Conservation (phyloP, 1,140 invertebrate species). For the Ceratosolen fusciceps region DNA sequence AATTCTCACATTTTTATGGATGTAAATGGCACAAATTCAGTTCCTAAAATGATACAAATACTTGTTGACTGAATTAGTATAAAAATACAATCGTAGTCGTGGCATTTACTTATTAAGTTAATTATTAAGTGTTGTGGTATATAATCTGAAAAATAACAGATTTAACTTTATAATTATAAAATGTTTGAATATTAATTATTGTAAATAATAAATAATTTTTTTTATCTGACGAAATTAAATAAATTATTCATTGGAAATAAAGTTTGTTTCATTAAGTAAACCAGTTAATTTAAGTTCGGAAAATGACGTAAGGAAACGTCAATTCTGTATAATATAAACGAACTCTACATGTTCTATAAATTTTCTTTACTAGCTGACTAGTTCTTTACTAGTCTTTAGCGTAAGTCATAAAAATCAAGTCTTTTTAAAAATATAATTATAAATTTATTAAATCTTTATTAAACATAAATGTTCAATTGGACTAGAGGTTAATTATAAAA, state of each 20-base stretch:
- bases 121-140: no score
- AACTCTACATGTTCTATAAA: not conserved
- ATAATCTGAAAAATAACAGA: no score
- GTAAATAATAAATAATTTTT: not conserved
- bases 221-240: not conserved
- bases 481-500: no score
- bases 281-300: not conserved
- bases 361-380: conserved; percentile 4
- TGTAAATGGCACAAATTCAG: not conserved
- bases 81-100: conserved; percentile 8
- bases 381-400: not conserved
- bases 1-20: not conserved
- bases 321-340: not conserved
- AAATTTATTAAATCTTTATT: no score
- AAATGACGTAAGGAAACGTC: not conserved
- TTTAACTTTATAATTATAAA: not conserved
- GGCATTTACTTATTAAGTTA: not conserved
- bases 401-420: not conserved
- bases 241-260: not conserved
- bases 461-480: no score
- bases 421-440: no score
- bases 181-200: not conserved
- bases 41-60: conserved; percentile 15
- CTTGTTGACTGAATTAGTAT: not conserved
- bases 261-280: not conserved